phyloP scores from a whole-genome alignment of 30 jellyfish, hydroid and myxozoan species.

The Calvadosia cruxmelitensis region DNA sequence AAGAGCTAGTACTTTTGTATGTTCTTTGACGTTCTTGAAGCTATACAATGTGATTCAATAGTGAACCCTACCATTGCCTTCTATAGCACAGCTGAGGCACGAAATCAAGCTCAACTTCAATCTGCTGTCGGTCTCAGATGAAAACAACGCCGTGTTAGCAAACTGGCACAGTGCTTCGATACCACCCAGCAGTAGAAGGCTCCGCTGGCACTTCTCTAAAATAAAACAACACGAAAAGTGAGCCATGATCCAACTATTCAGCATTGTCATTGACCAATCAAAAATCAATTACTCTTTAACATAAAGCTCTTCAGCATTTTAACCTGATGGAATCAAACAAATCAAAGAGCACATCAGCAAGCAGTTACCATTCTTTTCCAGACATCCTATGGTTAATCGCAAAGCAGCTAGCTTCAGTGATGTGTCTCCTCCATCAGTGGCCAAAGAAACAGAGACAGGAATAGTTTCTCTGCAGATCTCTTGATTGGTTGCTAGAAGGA shows the following conservation, averaged over 20 bases:
- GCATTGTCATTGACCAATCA: no score
- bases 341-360: no score
- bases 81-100: background rate
- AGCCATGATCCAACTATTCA: no score
- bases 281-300: no score
- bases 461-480: background rate
- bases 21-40: no score
- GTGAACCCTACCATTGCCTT: background rate
- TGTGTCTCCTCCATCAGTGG: background rate
- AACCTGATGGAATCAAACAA: no score
- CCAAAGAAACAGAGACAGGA: background rate
- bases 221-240: no score
- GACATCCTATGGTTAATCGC: background rate
- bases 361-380: background rate
- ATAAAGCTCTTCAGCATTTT: no score
- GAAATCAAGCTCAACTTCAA: background rate
- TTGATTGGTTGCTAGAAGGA: background rate
- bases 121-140: background rate
- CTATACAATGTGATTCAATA: no score
- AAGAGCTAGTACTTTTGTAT: no score
- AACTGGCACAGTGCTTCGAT: background rate
- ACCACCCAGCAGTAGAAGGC: conserved; percentile 12
- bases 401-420: background rate
- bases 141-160: background rate
- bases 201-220: conserved; percentile 16